phyloP scores from a whole-genome alignment of 2,113 vertebrate species.

The Oryzias celebensis region DNA sequence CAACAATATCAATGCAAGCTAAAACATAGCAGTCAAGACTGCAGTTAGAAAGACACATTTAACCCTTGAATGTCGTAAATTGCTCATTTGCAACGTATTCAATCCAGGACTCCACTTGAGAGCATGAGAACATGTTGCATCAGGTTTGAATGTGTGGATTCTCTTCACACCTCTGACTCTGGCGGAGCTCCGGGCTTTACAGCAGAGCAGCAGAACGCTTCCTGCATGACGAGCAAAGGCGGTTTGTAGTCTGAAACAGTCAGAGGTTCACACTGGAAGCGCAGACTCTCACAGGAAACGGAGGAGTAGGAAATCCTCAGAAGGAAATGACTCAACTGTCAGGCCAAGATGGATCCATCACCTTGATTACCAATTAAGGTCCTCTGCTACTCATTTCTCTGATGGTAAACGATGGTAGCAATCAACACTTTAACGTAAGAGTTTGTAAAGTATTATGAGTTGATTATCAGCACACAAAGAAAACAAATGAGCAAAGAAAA shows the following conservation, averaged over 20 bases:
- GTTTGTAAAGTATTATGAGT: slow-evolving; percentile 41
- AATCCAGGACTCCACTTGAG: no score
- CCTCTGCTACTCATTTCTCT: slow-evolving; percentile 18
- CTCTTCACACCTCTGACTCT: slow-evolving; percentile 1
- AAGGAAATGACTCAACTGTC: slow-evolving; percentile 25
- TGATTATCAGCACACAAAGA: slow-evolving; percentile 23
- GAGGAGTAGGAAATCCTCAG: slow-evolving; percentile 9
- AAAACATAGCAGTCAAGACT: no score
- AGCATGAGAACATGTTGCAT: no score
- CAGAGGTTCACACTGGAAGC: slow-evolving; percentile 6
- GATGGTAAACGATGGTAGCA: slow-evolving; percentile 27
- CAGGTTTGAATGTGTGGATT: slow-evolving; percentile 1
- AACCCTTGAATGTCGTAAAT: no score
- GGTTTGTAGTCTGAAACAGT: slow-evolving; percentile 3
- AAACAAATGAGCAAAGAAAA: neutral
- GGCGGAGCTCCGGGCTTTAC: slow-evolving; percentile 24
- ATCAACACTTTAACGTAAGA: slow-evolving; percentile 41
- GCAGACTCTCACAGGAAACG: neutral
- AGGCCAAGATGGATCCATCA: slow-evolving; percentile 31
- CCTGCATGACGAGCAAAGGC: neutral
- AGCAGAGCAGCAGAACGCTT: slow-evolving; percentile 8
- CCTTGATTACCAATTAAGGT: slow-evolving; percentile 50
- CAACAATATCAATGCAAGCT: no score
- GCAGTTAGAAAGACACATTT: no score
- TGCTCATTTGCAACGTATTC: no score